These are phyloP conservation scores for Brachionus koreanus DNA, from an alignment of 1,140 invertebrate species.

Conservation along the genomic window DNA sequence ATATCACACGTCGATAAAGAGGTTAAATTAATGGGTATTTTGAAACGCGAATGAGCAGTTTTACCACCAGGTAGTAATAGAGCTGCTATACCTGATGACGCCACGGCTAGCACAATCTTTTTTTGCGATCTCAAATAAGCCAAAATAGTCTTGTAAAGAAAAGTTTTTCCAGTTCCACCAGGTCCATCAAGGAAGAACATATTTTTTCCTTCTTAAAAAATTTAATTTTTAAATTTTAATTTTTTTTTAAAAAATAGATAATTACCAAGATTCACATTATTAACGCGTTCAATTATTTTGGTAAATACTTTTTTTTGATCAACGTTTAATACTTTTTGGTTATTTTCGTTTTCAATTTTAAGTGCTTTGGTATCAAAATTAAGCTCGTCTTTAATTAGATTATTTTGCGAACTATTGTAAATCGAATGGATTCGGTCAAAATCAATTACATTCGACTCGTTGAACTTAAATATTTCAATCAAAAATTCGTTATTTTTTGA, in stretches of 20 bases:
- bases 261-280: neutral
- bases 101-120: conserved; percentile 57
- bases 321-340: neutral
- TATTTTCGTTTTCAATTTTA: neutral
- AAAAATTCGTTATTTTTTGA: neutral
- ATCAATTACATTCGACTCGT: neutral
- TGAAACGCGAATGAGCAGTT: conserved; percentile 62
- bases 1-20: conserved; percentile 55
- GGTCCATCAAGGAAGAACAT: conserved; percentile 49
- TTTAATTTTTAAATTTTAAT: too few relatives aligned
- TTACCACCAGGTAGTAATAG: conserved; percentile 59
- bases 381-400: too few relatives aligned
- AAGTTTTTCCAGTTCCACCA: conserved; percentile 55
- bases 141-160: conserved; percentile 49
- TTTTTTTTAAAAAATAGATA: too few relatives aligned
- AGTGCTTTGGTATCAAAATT: too few relatives aligned
- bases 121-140: neutral
- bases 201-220: neutral
- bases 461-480: neutral
- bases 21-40: conserved; percentile 53
- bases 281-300: neutral
- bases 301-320: neutral
- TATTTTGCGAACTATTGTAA: too few relatives aligned
- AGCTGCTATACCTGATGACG: conserved; percentile 62
- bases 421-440: too few relatives aligned